A percentile compares a stretch with the other conserved stretches of the same genome.
phyloP scores from a whole-genome alignment of 2,113 vertebrate genomes.

The Cercocebus atys region DNA sequence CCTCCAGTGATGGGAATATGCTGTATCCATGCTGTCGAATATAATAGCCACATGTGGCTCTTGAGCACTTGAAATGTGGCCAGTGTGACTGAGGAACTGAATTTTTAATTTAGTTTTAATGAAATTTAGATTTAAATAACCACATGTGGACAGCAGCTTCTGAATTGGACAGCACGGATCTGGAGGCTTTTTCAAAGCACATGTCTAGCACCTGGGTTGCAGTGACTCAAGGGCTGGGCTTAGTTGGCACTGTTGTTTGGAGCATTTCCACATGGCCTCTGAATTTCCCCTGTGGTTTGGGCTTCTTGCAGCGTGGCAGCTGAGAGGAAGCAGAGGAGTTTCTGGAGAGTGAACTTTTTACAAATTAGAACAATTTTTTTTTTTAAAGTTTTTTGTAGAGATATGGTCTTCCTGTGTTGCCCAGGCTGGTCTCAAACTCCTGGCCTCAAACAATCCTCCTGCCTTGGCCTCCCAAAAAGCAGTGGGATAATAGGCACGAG shows the following conservation, averaged over 20 bases:
- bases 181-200: not conserved
- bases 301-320: not conserved
- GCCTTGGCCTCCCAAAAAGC: not conserved
- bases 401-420: not conserved
- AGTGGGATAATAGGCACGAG: not conserved
- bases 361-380: no score
- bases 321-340: not conserved
- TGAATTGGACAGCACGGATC: not conserved
- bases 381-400: not conserved
- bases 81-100: not conserved
- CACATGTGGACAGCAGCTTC: not conserved
- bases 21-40: not conserved
- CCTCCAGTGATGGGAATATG: not conserved
- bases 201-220: not conserved
- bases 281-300: not conserved
- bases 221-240: not conserved
- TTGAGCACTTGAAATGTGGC: not conserved
- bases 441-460: not conserved
- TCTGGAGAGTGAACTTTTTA: not conserved
- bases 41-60: not conserved
- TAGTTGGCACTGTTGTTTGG: not conserved
- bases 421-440: not conserved
- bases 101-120: not conserved
- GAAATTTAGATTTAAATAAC: constrained; percentile 8
- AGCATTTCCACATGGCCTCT: not conserved